These are phyloP conservation scores for Sebastolobus altivelis DNA, from an alignment of 2,797 vertebrate genomes.

Conservation along the genomic window DNA sequence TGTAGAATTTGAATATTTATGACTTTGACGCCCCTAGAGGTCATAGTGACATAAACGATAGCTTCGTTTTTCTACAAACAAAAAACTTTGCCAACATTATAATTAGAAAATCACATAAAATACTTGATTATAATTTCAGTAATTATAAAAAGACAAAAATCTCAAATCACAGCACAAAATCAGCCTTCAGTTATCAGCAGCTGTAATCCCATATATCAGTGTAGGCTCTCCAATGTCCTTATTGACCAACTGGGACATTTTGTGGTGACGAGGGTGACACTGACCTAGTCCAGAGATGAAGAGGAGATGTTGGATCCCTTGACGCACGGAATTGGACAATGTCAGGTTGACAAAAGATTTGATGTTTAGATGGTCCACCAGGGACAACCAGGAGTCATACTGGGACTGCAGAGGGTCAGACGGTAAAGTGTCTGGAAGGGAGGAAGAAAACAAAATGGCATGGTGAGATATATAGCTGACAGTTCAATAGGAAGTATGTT, in stretches of 20 bases:
- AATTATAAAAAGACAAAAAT: not conserved
- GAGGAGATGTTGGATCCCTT: constrained; percentile 92
- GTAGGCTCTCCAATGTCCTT: not conserved
- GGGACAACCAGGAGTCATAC: constrained; percentile 91
- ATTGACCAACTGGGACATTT: not conserved
- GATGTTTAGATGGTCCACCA: constrained; percentile 94
- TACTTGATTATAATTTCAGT: not conserved
- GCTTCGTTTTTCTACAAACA: too few relatives aligned
- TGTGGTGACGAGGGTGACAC: constrained; percentile 51
- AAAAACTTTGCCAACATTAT: not conserved
- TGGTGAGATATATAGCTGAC: not conserved
- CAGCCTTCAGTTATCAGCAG: too few relatives aligned
- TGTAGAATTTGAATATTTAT: too few relatives aligned
- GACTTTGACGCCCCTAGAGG: too few relatives aligned
- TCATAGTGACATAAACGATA: too few relatives aligned
- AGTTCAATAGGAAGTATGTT: not conserved
- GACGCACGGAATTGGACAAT: constrained; percentile 88
- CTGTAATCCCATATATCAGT: not conserved
- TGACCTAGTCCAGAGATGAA: constrained; percentile 95
- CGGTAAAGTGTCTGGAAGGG: constrained; percentile 84
- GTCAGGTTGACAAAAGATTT: constrained; percentile 95
- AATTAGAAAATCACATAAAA: not conserved
- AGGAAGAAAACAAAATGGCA: not conserved
- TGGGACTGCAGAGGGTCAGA: constrained; percentile 91
- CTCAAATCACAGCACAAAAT: too few relatives aligned